Conservation (phyloP, 2,113 vertebrate genomes). For the Rhineura floridana region DNA sequence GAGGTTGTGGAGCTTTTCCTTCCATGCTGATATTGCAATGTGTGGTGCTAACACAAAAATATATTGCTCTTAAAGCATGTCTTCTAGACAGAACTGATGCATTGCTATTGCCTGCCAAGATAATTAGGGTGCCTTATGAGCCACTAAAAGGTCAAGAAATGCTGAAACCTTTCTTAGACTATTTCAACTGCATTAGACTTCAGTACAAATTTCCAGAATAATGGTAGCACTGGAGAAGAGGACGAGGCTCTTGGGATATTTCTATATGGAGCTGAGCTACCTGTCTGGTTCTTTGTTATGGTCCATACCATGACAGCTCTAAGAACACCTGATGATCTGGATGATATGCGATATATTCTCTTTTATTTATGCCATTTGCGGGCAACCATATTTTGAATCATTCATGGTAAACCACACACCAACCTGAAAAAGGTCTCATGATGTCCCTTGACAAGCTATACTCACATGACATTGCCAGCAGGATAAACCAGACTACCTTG, state of each 20-base stretch:
- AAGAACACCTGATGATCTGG: not conserved
- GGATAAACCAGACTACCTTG: not conserved
- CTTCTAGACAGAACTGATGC: not conserved
- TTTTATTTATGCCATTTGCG: not conserved
- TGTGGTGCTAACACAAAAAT: not conserved
- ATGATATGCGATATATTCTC: not conserved
- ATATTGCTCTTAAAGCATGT: not conserved
- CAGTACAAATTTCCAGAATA: not conserved
- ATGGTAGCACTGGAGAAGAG: not conserved
- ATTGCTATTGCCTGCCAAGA: not conserved
- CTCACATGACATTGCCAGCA: not conserved
- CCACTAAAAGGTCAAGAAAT: conserved; percentile 27
- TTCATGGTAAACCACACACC: not conserved
- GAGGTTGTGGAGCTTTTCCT: not conserved
- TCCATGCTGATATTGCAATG: not conserved
- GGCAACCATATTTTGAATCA: not conserved
- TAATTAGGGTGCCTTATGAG: conserved; percentile 14
- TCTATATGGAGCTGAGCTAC: not conserved
- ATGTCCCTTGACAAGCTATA: conserved; percentile 1
- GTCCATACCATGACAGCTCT: not conserved
- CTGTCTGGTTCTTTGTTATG: not conserved
- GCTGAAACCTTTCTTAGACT: not conserved
- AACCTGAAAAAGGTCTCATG: not conserved
- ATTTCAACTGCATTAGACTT: conserved; percentile 1
- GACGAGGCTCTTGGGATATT: not conserved